Evolutionary conservation across 2,888 invertebrate species (phyloP).

Genomic region (Drosophila neonasuta): DNA sequence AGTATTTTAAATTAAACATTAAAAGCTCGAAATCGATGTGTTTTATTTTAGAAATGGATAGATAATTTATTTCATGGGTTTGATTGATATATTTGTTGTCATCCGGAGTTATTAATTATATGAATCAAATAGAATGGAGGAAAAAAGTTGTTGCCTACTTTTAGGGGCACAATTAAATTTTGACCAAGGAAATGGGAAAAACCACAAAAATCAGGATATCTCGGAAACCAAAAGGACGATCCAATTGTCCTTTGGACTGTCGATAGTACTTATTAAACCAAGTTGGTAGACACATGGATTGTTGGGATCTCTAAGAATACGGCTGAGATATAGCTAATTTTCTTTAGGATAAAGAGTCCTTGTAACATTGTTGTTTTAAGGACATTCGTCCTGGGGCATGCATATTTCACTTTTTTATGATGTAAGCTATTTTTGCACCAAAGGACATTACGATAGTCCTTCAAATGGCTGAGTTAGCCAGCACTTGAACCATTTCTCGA

Average conservation of each 20-base stretch:
- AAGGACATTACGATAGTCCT: too few relatives aligned
- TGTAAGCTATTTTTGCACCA: too few relatives aligned
- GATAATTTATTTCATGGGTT: neutral
- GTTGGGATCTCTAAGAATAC: neutral
- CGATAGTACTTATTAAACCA: neutral
- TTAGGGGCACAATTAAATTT: neutral
- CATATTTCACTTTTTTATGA: too few relatives aligned
- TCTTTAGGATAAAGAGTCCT: too few relatives aligned
- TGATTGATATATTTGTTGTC: neutral
- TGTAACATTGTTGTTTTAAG: too few relatives aligned
- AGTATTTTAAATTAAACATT: slow-evolving; percentile 73
- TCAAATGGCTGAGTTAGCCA: too few relatives aligned
- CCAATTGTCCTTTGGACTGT: neutral
- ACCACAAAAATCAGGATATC: neutral
- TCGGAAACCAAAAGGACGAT: neutral
- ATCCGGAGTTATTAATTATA: neutral
- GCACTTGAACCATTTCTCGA: too few relatives aligned
- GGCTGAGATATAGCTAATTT: neutral
- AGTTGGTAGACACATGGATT: neutral
- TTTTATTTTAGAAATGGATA: neutral
- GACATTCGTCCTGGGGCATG: too few relatives aligned
- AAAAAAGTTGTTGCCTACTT: neutral
- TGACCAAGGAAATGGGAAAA: too few relatives aligned
- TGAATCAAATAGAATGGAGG: neutral
- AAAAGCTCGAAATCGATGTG: slow-evolving; percentile 38